Evolutionary conservation across 2,888 invertebrate species (phyloP).

Genomic region (Sinhomidia bicolor): DNA sequence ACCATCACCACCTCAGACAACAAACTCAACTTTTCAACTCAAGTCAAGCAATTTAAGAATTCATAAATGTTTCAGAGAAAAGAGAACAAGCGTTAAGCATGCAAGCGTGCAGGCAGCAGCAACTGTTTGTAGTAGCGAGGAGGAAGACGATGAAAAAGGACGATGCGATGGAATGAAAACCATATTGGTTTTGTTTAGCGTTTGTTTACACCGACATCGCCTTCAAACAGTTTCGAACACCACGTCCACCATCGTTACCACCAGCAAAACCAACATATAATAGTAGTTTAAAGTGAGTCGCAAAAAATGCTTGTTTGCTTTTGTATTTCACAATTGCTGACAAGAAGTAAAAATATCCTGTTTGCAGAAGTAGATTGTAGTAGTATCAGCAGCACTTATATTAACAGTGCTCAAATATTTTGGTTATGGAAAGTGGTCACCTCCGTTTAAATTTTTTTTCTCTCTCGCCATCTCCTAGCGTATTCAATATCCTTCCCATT

Average conservation of each 20-base stretch:
- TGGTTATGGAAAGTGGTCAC: neutral
- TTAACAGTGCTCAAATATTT: neutral
- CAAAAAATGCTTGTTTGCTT: conserved; percentile 49
- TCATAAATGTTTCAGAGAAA: conserved; percentile 37
- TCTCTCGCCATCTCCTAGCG: neutral
- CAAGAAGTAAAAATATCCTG: conserved; percentile 4
- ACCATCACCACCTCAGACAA: conserved; percentile 8
- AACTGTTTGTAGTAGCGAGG: neutral
- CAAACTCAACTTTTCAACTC: conserved; percentile 16
- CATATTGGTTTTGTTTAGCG: conserved; percentile 45
- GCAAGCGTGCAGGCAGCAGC: neutral
- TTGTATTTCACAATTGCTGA: conserved; percentile 49
- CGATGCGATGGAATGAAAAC: conserved; percentile 17
- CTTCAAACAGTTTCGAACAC: conserved; percentile 13
- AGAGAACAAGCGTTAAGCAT: neutral
- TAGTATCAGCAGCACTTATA: neutral
- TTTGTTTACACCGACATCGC: conserved; percentile 51
- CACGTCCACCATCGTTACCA: neutral
- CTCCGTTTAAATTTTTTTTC: neutral
- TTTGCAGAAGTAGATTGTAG: neutral
- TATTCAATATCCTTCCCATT: neutral
- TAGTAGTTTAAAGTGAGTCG: conserved; percentile 2
- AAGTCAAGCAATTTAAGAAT: conserved; percentile 39
- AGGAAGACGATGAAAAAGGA: neutral
- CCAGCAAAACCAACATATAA: neutral